Conservation (phyloP, 2,888 invertebrate genomes). For the Opisthograptis luteolata region DNA sequence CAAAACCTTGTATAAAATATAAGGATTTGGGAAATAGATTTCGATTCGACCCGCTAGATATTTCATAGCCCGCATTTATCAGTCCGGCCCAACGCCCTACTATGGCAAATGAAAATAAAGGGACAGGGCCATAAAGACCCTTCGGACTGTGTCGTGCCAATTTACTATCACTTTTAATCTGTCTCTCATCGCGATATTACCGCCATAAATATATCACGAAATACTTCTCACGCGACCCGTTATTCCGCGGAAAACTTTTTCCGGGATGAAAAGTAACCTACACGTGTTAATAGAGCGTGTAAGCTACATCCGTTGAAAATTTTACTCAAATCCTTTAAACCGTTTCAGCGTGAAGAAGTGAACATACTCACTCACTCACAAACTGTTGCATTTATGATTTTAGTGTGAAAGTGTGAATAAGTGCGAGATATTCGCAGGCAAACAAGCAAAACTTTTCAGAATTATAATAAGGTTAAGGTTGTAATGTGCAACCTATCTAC, state of each 20-base stretch:
- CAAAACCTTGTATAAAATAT: not conserved
- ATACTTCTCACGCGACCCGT: conserved; percentile 20
- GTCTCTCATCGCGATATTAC: conserved; percentile 30
- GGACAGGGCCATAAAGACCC: conserved; percentile 18
- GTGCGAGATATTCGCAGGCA: not conserved
- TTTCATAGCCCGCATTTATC: conserved; percentile 19
- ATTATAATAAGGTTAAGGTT: too few relatives aligned
- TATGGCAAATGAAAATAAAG: conserved; percentile 14
- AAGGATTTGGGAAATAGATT: not conserved
- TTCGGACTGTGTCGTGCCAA: conserved; percentile 41
- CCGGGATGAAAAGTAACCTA: too few relatives aligned
- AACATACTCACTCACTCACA: too few relatives aligned
- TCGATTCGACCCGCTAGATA: not conserved
- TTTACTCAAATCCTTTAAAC: too few relatives aligned
- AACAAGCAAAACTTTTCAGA: too few relatives aligned
- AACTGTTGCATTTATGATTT: too few relatives aligned
- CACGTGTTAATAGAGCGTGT: too few relatives aligned
- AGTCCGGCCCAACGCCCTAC: conserved; percentile 10
- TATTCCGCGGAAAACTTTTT: too few relatives aligned
- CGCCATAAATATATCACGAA: conserved; percentile 27
- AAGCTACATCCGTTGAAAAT: too few relatives aligned
- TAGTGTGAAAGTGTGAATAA: too few relatives aligned
- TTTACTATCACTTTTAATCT: conserved; percentile 47
- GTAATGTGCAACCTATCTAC: too few relatives aligned
- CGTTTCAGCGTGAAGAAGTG: too few relatives aligned